Evolutionary conservation across 1,140 invertebrate species (phyloP).

Genomic region (Drosophila santomea): DNA sequence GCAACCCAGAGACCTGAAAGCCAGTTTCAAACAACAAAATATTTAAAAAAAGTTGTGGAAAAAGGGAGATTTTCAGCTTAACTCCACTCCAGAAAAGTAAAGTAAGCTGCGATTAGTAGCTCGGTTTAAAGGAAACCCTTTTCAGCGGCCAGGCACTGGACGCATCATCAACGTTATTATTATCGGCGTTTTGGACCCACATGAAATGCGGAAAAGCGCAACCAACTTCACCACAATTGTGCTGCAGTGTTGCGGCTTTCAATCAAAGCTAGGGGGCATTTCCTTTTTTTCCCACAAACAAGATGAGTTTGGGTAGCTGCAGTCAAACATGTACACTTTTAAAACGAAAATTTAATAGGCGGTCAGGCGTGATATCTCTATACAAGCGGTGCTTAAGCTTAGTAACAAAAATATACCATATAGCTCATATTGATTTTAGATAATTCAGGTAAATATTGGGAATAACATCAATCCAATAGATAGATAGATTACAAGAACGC

Average conservation of each 20-base stretch:
- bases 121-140: conserved; percentile 37
- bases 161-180: conserved; percentile 22
- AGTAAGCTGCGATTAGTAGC: conserved; percentile 10
- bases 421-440: not conserved
- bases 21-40: conserved; percentile 17
- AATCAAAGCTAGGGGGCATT: conserved; percentile 7
- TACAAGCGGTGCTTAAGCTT: not conserved
- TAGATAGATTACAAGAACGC: not conserved
- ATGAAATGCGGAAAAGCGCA: conserved; percentile 25
- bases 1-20: conserved; percentile 27
- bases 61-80: conserved; percentile 24
- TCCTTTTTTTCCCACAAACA: not conserved
- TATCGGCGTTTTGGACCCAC: not conserved
- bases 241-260: conserved; percentile 34
- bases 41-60: conserved; percentile 31
- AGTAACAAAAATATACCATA: not conserved
- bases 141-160: conserved; percentile 23
- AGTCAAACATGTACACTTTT: conserved; percentile 4
- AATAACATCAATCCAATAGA: not conserved
- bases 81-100: conserved; percentile 10
- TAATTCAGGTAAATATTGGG: not conserved
- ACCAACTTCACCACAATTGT: conserved; percentile 22
- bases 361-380: conserved; percentile 15
- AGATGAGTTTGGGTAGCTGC: not conserved
- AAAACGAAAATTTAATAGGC: conserved; percentile 21